Conservation (phyloP, 2,113 vertebrate genomes). For the Eira barbara region DNA sequence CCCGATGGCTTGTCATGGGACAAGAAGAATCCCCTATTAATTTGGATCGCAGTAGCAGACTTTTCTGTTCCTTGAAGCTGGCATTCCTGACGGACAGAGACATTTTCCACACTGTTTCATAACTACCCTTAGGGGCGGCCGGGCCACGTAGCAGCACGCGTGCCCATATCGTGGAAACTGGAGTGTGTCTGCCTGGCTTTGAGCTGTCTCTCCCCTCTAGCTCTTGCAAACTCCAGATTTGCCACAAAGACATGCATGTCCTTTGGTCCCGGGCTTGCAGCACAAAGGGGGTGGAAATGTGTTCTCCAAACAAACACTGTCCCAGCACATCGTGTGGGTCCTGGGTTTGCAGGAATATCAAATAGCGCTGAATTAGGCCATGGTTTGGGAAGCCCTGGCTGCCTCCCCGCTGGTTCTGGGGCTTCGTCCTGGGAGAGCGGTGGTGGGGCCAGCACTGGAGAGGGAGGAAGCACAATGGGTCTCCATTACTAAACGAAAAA, state of each 20-base stretch:
- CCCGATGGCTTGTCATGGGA: background rate
- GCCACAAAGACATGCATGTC: background rate
- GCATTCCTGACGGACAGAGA: background rate
- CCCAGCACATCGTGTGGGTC: conserved; percentile 22
- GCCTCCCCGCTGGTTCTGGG: background rate
- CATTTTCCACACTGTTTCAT: background rate
- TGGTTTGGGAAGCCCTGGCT: background rate
- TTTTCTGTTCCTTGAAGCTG: background rate
- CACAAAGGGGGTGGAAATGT: background rate
- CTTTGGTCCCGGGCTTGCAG: background rate
- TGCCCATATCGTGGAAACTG: background rate
- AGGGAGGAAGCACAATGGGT: fast-evolving
- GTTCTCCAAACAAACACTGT: conserved; percentile 56
- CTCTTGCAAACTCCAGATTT: background rate
- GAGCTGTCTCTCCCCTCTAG: background rate
- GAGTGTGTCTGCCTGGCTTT: background rate
- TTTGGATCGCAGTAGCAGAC: background rate
- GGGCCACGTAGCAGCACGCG: fast-evolving
- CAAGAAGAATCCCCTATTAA: background rate
- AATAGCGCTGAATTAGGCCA: conserved; percentile 18
- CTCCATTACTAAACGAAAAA: background rate
- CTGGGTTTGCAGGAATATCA: conserved; percentile 33
- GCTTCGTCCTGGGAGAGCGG: background rate
- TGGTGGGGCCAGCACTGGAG: fast-evolving
- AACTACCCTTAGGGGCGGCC: background rate